Conservation (phyloP, 2,888 invertebrate species). For the Megalurothrips usitatus region DNA sequence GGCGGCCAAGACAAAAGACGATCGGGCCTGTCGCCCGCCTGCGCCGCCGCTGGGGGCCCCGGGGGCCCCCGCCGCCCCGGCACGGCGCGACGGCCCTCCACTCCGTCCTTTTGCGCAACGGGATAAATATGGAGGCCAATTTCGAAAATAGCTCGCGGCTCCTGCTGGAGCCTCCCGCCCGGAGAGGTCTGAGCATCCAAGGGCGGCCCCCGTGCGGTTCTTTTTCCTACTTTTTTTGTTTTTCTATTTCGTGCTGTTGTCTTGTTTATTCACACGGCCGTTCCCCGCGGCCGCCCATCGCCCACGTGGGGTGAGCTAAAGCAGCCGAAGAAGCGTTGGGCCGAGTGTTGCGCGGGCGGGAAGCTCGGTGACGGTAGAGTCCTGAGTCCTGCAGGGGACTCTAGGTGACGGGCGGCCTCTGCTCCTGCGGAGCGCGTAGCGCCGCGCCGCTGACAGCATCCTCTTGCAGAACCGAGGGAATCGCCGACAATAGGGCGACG, state of each 20-base stretch:
- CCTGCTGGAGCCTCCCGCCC: background rate
- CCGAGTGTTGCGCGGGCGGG: too few relatives aligned
- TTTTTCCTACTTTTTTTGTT: too few relatives aligned
- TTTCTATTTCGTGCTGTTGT: background rate
- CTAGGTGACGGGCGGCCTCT: too few relatives aligned
- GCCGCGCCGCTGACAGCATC: too few relatives aligned
- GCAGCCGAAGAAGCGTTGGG: too few relatives aligned
- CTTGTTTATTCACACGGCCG: background rate
- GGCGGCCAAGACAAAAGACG: constrained; percentile 2
- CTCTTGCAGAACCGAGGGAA: too few relatives aligned
- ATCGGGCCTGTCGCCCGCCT: background rate
- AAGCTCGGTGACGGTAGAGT: too few relatives aligned
- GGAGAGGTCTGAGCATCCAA: background rate
- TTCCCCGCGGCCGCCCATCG: background rate
- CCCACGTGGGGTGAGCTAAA: background rate
- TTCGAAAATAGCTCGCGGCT: background rate
- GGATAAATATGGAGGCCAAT: constrained; percentile 1
- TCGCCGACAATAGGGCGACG: too few relatives aligned
- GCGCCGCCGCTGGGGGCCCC: too few relatives aligned
- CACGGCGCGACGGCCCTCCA: background rate
- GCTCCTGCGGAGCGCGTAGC: too few relatives aligned
- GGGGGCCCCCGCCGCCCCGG: too few relatives aligned
- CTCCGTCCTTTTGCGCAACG: background rate
- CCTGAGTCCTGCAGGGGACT: too few relatives aligned
- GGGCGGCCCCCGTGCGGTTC: background rate